A percentile compares a stretch with the other conserved stretches of the same genome.
Evolutionary conservation across 1,140 invertebrate species (phyloP).

Genomic region (Bombyx mandarina): DNA sequence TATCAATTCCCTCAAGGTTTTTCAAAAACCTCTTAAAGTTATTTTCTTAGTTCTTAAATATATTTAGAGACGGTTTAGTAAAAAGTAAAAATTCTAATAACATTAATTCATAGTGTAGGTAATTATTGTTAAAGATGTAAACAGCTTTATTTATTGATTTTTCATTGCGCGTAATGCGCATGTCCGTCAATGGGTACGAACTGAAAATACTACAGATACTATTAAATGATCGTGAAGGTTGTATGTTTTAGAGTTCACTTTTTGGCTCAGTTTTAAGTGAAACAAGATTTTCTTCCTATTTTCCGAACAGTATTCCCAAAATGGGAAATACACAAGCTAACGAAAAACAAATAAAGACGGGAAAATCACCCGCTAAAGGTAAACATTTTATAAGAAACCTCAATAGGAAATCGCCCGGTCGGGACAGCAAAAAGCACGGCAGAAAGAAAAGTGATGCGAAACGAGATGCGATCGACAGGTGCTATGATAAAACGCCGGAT

Average conservation of each 20-base stretch:
- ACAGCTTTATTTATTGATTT: slow-evolving; percentile 16
- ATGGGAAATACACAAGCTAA: slow-evolving; percentile 54
- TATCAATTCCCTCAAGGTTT: too few species aligned
- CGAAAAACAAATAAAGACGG: slow-evolving; percentile 60
- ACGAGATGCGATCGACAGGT: slow-evolving; percentile 43
- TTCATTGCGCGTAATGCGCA: slow-evolving; percentile 9
- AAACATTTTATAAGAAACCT: slow-evolving; percentile 66
- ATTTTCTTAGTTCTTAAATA: too few species aligned
- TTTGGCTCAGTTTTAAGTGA: slow-evolving; percentile 2
- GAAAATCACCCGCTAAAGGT: slow-evolving; percentile 61
- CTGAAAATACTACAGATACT: slow-evolving; percentile 1
- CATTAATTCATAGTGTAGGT: background rate
- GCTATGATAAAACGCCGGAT: slow-evolving; percentile 61
- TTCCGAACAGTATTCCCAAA: too few species aligned
- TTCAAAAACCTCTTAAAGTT: too few species aligned
- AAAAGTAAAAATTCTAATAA: too few species aligned
- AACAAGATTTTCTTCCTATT: too few species aligned
- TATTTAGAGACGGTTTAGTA: too few species aligned
- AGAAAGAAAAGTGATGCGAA: slow-evolving; percentile 50
- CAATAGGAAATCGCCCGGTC: slow-evolving; percentile 47
- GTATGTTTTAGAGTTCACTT: slow-evolving; percentile 14
- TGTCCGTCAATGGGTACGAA: slow-evolving; percentile 8
- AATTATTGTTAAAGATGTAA: slow-evolving; percentile 7
- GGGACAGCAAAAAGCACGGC: slow-evolving; percentile 53
- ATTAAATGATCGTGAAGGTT: slow-evolving; percentile 16